Base-by-base conservation (phyloP, 2,888 invertebrate species). In the Biston stratarius region DNA sequence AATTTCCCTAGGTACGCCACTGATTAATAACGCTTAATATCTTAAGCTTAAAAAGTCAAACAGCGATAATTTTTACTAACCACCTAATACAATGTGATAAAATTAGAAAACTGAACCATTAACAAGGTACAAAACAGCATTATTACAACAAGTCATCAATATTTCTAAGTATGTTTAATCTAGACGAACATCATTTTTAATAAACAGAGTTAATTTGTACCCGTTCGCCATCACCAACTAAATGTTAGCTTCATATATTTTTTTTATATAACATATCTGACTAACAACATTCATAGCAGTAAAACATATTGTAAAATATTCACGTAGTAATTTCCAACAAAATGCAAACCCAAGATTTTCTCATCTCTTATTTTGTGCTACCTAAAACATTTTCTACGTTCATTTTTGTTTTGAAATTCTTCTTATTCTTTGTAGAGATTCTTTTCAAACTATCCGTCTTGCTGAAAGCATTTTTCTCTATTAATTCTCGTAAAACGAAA, bases 21-120 rank as follows among this genome's bases (percentile, higher is more conserved):
- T 55, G 40, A 55, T 15, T 59, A 68, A 44, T 57, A 33, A 61
- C 15, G 53, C 61, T 67, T 67, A 53, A 51, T 53, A 9, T 45
- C 2, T 40, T 14, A 45, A 55, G 42, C 40, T 55, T 38, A 38
- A 36, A 36, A 45, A 47, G 14, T 36, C 6, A 57, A 34, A 11
- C 45, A 10, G 12, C 33, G 14, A 15, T n/a, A 10, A 14, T 14
- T 11, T 40, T 40, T 44, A 60, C 65, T 51, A 57, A 51, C 42
- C 14, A 24, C n/a, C n/a, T 8, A 36, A 64, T 61, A 56, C 61
- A 49, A 12, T 24, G 60, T 61, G 60, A 56, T 65, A 42, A 9
- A 53, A 52, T 48, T 12, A 33, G 8, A 24, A 8, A 42, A 42
- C 42, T 42, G 42, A 24, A 40, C 7, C 12, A 24, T 11, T 40